Evolutionary conservation across 2,113 vertebrate species (phyloP), one percentile per base, ranked within the genome.

Genomic region (Phalacrocorax brasilianus): DNA sequence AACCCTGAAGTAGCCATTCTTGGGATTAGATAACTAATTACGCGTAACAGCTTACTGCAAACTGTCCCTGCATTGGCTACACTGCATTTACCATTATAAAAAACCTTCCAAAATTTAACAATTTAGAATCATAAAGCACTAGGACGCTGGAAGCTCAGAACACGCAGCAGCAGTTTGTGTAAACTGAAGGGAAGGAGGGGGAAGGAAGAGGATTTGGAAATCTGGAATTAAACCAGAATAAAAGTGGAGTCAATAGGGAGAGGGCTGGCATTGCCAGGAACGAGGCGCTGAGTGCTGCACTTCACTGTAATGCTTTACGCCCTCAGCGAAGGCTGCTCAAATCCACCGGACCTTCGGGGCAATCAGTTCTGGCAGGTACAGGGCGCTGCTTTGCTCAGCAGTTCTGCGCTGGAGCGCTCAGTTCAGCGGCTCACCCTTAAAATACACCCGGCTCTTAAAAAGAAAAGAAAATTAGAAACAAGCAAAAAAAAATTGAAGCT

Each of bases 331-430:
- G 35, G 63, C 44, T 38, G 23, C 71, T 38, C 4, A 30, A 49
- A 65, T 20, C 78, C 40, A 3, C 32, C 1, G 20, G 50, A 15
- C 42, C 5, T 42, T 17, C 0, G 0, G 55, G 55, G 40, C 3
- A 8, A 52, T 15, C 47, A 7, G 2, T 10, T 7, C 80, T 14
- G 7, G 59, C 18, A 24, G 19, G 5, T 23, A 8, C 47, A 6
- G 47, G 3, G 11, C 77, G 44, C 44, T 11, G 21, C 42, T 79
- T 5, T 9, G 23, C 33, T 5, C 44, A 26, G 11, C 5, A 10
- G 22, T 52, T 55, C 24, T 24, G 18, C 63, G 45, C 30, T 3
- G 11, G 58, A 40, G 45, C 0, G 0, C 3, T 2, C 32, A 89
- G 32, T 22, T 74, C 7, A 1, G 50, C 14, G 1, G 19, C 62